These are phyloP conservation scores for Tapirus terrestris DNA, from an alignment of 2,113 vertebrate genomes.

Conservation along the genomic window DNA sequence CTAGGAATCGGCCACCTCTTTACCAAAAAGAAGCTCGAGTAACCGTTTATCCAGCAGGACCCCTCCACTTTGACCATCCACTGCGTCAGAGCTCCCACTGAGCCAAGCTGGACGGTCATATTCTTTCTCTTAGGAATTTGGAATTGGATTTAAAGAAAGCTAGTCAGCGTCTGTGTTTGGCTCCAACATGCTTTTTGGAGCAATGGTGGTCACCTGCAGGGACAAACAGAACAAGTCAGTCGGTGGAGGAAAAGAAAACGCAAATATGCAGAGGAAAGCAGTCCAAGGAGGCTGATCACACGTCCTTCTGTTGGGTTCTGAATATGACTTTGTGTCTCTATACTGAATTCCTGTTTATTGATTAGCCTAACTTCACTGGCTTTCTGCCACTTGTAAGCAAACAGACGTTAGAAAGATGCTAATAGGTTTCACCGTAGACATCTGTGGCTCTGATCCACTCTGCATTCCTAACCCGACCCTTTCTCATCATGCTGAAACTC, in stretches of 20 bases:
- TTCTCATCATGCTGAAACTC: not conserved
- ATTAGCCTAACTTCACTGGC: not conserved
- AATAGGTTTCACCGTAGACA: not conserved
- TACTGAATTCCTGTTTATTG: not conserved
- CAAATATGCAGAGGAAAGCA: not conserved
- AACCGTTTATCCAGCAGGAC: not conserved
- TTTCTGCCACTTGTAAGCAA: not conserved
- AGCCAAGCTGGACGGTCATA: not conserved
- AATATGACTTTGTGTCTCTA: not conserved
- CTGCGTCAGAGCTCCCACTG: not conserved
- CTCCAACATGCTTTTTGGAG: not conserved
- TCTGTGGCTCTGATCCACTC: not conserved
- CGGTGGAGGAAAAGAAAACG: not conserved
- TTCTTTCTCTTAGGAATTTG: not conserved
- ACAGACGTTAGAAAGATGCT: not conserved
- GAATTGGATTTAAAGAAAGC: not conserved
- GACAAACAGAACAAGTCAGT: not conserved
- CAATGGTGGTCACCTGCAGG: not conserved
- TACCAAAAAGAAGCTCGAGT: not conserved
- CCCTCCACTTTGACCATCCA: not conserved
- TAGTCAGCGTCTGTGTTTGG: not conserved
- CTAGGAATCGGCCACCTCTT: not conserved
- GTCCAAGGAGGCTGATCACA: not conserved
- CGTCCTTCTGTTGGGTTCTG: not conserved
- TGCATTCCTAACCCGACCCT: not conserved